A percentile compares a stretch with the other conserved stretches of the same genome.
Evolutionary conservation across 2,888 invertebrate species (phyloP).

Genomic region (Malacosoma neustria): DNA sequence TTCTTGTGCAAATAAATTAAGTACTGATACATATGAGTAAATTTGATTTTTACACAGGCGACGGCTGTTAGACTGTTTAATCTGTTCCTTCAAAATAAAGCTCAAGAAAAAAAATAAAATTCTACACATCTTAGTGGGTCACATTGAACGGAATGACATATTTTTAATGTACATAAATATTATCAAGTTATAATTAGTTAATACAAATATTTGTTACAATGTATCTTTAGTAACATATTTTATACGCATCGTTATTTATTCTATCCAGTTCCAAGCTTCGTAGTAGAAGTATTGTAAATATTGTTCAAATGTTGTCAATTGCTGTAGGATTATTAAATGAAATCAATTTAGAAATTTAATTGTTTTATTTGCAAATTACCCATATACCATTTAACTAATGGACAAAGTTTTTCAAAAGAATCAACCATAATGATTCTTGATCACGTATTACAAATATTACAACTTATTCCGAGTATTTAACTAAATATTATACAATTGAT

Average conservation of each 20-base stretch:
- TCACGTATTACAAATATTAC: too few relatives aligned
- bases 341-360: conserved; percentile 5
- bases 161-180: background rate
- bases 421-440: too few relatives aligned
- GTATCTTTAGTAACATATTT: background rate
- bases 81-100: too few relatives aligned
- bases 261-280: conserved; percentile 36
- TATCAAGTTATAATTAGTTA: background rate
- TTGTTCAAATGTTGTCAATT: conserved; percentile 37
- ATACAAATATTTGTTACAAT: background rate
- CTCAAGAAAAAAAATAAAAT: background rate
- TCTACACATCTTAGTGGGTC: background rate
- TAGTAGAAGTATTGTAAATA: conserved; percentile 42
- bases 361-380: conserved; percentile 20
- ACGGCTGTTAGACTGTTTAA: too few relatives aligned
- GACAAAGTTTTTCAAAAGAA: too few relatives aligned
- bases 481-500: too few relatives aligned
- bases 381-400: too few relatives aligned
- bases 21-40: too few relatives aligned
- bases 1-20: too few relatives aligned
- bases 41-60: too few relatives aligned
- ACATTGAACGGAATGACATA: background rate
- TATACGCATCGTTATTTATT: conserved; percentile 58
- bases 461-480: too few relatives aligned
- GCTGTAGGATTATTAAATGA: conserved; percentile 48